A percentile compares a stretch with the other conserved stretches of the same genome.
phyloP scores from a whole-genome alignment of 2,113 vertebrate genomes.

The Heterochromis multidens region DNA sequence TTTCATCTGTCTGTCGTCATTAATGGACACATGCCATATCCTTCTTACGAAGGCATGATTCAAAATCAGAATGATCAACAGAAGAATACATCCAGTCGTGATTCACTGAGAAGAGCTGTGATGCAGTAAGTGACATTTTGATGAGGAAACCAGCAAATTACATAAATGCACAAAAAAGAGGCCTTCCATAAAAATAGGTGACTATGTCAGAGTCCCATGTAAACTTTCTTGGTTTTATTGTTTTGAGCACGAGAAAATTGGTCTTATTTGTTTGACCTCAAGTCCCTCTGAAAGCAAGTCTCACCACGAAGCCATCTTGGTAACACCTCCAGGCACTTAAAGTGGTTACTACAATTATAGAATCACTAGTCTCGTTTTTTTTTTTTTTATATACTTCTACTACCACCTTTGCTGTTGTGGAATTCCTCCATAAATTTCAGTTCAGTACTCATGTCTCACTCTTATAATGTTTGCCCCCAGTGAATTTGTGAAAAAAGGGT shows the following conservation, averaged over 20 bases:
- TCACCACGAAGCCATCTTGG: too few species aligned
- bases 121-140: neutral
- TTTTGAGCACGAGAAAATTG: neutral
- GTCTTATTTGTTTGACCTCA: neutral
- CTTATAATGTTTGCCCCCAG: too few species aligned
- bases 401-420: too few species aligned
- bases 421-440: too few species aligned
- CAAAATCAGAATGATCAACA: neutral
- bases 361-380: too few species aligned
- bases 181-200: neutral
- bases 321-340: too few species aligned
- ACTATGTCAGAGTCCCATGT: neutral
- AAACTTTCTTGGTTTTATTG: neutral
- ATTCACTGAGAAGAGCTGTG: neutral
- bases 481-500: too few species aligned
- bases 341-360: too few species aligned
- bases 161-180: neutral
- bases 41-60: neutral
- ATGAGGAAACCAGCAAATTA: neutral
- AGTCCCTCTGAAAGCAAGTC: neutral
- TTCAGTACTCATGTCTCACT: too few species aligned
- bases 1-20: neutral
- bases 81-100: neutral
- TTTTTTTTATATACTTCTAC: too few species aligned
- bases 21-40: neutral